Conservation (phyloP, 1,140 invertebrate species). For the Saxidomus purpurata region DNA sequence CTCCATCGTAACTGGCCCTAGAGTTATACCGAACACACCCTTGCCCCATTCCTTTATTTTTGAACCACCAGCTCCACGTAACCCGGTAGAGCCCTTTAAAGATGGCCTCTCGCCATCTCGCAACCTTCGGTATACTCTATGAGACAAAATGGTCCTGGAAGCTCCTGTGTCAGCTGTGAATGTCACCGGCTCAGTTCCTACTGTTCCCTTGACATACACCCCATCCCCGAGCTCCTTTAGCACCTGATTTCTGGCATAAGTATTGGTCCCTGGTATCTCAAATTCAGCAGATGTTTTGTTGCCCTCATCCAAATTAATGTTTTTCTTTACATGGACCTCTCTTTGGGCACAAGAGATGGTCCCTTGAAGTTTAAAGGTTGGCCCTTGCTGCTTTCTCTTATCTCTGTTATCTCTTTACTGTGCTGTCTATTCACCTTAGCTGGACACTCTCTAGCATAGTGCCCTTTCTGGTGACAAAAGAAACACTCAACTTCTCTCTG, state of each 20-base stretch:
- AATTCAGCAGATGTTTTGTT: background rate
- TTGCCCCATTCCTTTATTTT: constrained; percentile 3
- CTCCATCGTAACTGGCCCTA: background rate
- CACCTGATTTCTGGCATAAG: background rate
- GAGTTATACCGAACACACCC: background rate
- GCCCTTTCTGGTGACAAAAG: background rate
- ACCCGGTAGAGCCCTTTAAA: background rate
- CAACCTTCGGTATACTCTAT: background rate
- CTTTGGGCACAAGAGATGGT: background rate
- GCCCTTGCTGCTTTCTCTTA: background rate
- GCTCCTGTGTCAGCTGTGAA: background rate
- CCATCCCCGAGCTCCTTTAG: no score
- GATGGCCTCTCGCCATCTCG: background rate
- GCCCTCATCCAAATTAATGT: background rate
- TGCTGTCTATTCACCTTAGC: background rate
- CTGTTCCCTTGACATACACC: no score
- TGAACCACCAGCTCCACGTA: background rate
- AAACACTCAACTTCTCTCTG: background rate
- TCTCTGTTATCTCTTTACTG: background rate
- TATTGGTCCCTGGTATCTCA: no score
- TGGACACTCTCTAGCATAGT: background rate
- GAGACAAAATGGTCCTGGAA: background rate
- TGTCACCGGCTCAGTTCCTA: no score
- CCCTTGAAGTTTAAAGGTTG: constrained; percentile 12
- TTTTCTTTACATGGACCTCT: background rate